Evolutionary conservation across 1,140 invertebrate species (phyloP).

Genomic region (Eumaeus atala): DNA sequence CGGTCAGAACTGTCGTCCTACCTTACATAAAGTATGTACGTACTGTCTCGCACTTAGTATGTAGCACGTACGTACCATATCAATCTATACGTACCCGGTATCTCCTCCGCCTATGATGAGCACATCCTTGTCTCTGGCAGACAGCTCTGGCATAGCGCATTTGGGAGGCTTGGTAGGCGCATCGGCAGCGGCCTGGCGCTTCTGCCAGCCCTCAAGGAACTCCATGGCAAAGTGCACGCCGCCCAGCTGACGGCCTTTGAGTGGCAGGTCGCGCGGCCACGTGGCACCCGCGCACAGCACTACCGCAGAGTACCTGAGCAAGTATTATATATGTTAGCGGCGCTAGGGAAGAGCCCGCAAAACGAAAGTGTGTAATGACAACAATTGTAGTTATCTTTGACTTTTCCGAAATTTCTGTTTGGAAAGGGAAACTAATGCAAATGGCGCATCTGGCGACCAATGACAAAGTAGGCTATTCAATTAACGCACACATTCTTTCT

Average conservation of each 20-base stretch:
- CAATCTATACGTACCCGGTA: constrained; percentile 80
- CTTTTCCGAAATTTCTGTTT: too few species aligned
- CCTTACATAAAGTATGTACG: too few species aligned
- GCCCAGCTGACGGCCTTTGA: constrained; percentile 86
- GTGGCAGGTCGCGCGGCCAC: constrained; percentile 93
- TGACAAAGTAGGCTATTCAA: too few species aligned
- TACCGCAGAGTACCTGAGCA: constrained; percentile 85
- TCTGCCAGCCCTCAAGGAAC: constrained; percentile 98
- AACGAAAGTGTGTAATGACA: too few species aligned
- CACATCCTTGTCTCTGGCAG: constrained; percentile 95
- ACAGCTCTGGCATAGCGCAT: constrained; percentile 75
- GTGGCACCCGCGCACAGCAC: constrained; percentile 95
- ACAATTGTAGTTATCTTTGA: too few species aligned
- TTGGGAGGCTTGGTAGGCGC: constrained; percentile 36
- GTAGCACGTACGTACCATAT: neutral
- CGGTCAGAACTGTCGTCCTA: too few species aligned
- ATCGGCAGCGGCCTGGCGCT: constrained; percentile 87
- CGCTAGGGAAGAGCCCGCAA: too few species aligned
- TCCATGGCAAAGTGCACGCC: constrained; percentile 98
- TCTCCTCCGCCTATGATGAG: constrained; percentile 98
- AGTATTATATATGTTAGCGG: too few species aligned
- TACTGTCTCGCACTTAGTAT: neutral
- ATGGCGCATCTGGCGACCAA: too few species aligned
- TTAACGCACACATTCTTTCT: too few species aligned
- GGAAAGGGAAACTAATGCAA: too few species aligned